Percentiles rank a stretch among this genome's conserved stretches.
Evolutionary conservation across 2,888 invertebrate genomes (phyloP).

Genomic region (Pristionchus mayeri): DNA sequence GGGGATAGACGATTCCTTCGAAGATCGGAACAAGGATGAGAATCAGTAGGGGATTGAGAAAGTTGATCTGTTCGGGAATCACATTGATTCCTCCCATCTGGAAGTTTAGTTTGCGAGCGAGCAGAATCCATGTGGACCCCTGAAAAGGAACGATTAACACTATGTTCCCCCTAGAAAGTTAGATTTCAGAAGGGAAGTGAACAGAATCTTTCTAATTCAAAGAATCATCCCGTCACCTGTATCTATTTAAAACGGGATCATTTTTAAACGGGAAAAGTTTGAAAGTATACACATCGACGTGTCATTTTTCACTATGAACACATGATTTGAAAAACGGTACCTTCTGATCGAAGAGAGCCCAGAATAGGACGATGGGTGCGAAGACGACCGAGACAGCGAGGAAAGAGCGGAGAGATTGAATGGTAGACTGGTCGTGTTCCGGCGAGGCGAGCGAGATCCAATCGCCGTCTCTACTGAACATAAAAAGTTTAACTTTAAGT

Average conservation of each 20-base stretch:
- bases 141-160: slow-evolving; percentile 48
- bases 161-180: no score
- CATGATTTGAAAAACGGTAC: slow-evolving; percentile 50
- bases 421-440: not conserved
- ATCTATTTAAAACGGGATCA: no score
- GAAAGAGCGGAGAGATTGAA: slow-evolving; percentile 40
- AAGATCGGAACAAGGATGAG: slow-evolving; percentile 79
- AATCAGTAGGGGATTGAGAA: slow-evolving; percentile 80
- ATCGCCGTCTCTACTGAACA: not conserved
- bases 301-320: no score
- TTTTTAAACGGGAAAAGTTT: no score
- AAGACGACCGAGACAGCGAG: slow-evolving; percentile 77
- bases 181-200: no score
- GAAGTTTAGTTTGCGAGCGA: slow-evolving; percentile 78
- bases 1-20: slow-evolving; percentile 78
- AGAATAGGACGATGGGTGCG: slow-evolving; percentile 79
- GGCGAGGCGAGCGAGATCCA: slow-evolving; percentile 3
- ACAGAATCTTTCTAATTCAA: no score
- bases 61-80: slow-evolving; percentile 93
- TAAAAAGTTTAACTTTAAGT: no score
- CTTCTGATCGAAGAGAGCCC: slow-evolving; percentile 80
- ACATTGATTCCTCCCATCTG: slow-evolving; percentile 70
- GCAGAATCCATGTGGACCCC: slow-evolving; percentile 76
- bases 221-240: no score
- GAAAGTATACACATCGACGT: no score